Evolutionary conservation across 2,113 vertebrate species (phyloP), one percentile per base, ranked within the genome.

Genomic region (Cisticola juncidis): DNA sequence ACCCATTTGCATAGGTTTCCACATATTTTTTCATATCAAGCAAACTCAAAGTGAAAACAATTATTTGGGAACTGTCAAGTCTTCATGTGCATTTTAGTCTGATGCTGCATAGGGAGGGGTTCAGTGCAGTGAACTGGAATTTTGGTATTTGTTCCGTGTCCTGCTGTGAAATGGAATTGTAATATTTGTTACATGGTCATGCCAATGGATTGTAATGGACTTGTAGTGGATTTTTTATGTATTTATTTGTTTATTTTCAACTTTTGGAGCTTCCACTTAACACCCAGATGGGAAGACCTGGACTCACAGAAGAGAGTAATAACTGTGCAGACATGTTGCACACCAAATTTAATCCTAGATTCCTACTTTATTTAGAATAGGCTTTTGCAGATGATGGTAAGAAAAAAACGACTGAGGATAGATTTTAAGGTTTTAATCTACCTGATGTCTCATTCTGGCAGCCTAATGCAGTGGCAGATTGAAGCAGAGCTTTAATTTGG

Each of bases 131-230:
- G 61, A 90, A 12, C 25, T 65, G 51, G 18, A 71, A 64, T 89
- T 81, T n/a, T 38, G 20, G 1, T 50, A 8, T 68, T 79, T 81
- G 4, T 73, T 60, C 35, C 0, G 0, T 28, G 14, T 25, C 31
- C 61, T 80, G 33, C 38, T 60, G 57, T 79, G 71, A 84, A 35
- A 12, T 31, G 12, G 35, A 81, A 4, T 29, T 31, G 31, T 36
- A 47, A 3, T 29, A 10, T 82, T 90, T 90, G 44, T 53, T 85
- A 68, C 9, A 1, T n/a, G 19, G 10, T 58, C 18, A 5, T 1
- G 0, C 19, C 48, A 31, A 6, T 60, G 53, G 24, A 53, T 53
- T 53, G 51, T 61, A 28, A 36, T 35, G 71, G 23, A 16, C 11
- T 65, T 44, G 3, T 7, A 18, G 21, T 45, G 33, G 6, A 4